These are phyloP conservation scores for Lepidocolaptes lacrymiger DNA, from an alignment of 2,797 vertebrate genomes.

Conservation along the genomic window DNA sequence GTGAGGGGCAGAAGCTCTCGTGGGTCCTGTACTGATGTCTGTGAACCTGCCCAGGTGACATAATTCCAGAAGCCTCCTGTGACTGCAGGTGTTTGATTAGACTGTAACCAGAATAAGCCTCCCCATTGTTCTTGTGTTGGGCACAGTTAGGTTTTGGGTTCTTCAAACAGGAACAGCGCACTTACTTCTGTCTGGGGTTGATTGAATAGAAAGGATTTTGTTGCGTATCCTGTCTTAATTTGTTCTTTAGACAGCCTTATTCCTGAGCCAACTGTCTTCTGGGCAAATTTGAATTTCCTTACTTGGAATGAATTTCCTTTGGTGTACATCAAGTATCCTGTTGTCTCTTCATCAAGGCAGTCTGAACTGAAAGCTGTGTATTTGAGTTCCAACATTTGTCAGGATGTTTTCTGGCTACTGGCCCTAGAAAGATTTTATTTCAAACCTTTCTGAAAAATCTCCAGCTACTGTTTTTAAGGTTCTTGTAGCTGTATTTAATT, in stretches of 20 bases:
- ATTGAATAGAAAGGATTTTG: neutral
- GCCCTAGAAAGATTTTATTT: neutral
- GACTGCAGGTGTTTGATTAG: slow-evolving; percentile 2
- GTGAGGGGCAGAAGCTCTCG: neutral
- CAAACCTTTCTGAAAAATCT: neutral
- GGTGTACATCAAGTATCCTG: neutral
- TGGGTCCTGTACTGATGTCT: neutral
- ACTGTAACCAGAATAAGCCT: neutral
- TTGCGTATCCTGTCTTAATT: neutral
- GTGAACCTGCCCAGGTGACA: neutral
- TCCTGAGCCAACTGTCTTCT: neutral
- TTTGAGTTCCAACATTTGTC: neutral
- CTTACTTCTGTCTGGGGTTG: neutral
- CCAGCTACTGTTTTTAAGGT: neutral
- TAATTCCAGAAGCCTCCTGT: neutral
- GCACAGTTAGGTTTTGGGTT: neutral
- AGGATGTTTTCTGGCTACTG: neutral
- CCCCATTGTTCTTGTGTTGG: neutral
- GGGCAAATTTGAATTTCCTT: neutral
- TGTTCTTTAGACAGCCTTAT: neutral
- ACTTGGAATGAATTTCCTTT: neutral
- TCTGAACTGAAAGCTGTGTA: neutral
- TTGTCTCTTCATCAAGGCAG: neutral
- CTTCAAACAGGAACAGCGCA: neutral
- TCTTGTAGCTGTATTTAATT: neutral